These are phyloP conservation scores for Panulirus ornatus DNA, from an alignment of 1,140 invertebrate species.

Conservation along the genomic window DNA sequence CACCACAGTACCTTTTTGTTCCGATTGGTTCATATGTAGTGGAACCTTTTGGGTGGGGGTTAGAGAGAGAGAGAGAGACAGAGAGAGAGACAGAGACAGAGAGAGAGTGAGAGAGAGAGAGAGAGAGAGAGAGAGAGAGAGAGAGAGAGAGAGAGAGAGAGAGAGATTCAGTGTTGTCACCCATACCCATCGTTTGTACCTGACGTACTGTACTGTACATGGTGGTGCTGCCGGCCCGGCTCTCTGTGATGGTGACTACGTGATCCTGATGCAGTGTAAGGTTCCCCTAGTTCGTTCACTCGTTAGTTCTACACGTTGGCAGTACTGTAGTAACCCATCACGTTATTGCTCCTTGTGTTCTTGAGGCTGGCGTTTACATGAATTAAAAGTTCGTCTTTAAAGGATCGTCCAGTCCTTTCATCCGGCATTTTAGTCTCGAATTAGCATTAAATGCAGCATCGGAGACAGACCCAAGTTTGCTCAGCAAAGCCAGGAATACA, in stretches of 20 bases:
- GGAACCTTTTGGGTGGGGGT: too few species aligned
- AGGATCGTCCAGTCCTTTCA: not conserved
- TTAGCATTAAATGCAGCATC: slow-evolving; percentile 11
- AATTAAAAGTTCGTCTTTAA: not conserved
- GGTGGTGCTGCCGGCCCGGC: too few species aligned
- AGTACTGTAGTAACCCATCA: not conserved
- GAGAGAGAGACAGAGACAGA: not conserved
- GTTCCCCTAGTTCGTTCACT: not conserved
- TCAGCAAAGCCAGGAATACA: slow-evolving; percentile 8
- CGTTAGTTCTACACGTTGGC: not conserved
- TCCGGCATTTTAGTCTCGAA: not conserved
- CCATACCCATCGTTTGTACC: too few species aligned
- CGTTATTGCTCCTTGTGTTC: not conserved
- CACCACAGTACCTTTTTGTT: too few species aligned
- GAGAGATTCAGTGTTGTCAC: slow-evolving; percentile 9
- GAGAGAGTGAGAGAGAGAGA: not conserved
- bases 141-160: slow-evolving; percentile 43
- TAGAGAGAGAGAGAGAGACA: not conserved
- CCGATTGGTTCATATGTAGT: too few species aligned
- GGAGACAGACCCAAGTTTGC: not conserved
- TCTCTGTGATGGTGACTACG: too few species aligned
- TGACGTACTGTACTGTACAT: too few species aligned
- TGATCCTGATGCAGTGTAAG: too few species aligned
- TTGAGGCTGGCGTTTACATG: not conserved
- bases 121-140: slow-evolving; percentile 41